Base-by-base conservation (phyloP, 2,888 invertebrate species). In the Limnephilus lunatus region DNA sequence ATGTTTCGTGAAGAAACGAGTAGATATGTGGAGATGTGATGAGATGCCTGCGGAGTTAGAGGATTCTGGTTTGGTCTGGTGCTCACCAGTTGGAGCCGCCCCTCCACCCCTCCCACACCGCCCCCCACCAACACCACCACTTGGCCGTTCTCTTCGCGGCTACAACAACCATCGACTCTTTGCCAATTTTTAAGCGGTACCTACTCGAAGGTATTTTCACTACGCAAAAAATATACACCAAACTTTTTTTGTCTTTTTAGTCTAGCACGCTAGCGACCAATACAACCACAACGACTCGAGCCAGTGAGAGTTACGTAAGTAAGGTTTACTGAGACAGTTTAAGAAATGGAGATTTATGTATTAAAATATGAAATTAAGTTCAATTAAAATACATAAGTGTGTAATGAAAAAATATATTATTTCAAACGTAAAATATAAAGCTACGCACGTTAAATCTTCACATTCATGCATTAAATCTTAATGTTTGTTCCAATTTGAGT, bases 1-100 rank as follows among this genome's bases (percentile, higher is more conserved):
- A 44, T 44, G 86, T 25, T 15, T 30, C 86, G 86, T 86, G 44
- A 44, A n/a, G 86, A 86, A 44, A 39, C 39, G 30, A 35, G 86
- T 30, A 86, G 86, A 44, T 15, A 30, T 44, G 39, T 19, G 85
- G 85, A 85, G 86, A 83, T 83, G 82, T 32, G 83, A 83, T 32
- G 25, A 39, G 83, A 83, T 83, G 15, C n/a, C 35, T 32, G 83
- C 44, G 86, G 86, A 39, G 68, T 68, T 68, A 68, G 68, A 68
- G 86, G 86, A 86, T 86, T 86, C 86, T 86, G 83, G 83, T 83
- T 83, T 83, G 32, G 86, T 86, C 86, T 86, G 86, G 86, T 86
- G 86, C 44, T 44, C 83, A 39, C 83, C 83, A 83, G 83, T 32
- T 32, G 35, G 19, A 35, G 83, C 35, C 83, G 82, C 82, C 82